Evolutionary conservation across 2,797 vertebrate species (phyloP), one percentile per base, ranked within the genome.

Genomic region (Smutsia temminckii): DNA sequence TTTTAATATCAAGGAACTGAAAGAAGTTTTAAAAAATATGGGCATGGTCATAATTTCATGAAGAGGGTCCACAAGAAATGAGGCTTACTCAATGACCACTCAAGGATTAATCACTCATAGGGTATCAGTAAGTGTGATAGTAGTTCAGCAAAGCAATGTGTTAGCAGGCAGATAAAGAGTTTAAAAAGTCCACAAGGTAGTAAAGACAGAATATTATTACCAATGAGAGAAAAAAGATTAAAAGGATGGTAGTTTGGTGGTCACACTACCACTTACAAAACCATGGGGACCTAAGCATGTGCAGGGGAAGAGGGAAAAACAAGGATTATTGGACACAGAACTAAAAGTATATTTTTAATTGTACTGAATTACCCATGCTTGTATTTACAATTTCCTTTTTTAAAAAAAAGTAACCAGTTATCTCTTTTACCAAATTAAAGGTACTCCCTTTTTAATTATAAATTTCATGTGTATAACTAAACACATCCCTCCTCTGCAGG

Each of bases 381-480:
- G 6, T 40, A 21, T 80, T 81, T 85, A 21, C 16, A 74, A 46
- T 91, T 93, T 88, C 69, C 34, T 87, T 74, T 81, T 27, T 13
- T 11, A 2, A 64, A 74, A 79, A 64, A 75, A 74, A 23, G 18
- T 8, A 55, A 72, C 37, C 83, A 37, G 12, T 57, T 13, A 68
- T 16, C 80, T 93, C 49, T 87, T 86, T 74, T 63, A 89, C 37
- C 75, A 89, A 68, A 29, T 83, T 86, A 78, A 77, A 96, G 71
- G 68, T 90, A 85, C 8, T 85, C 20, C 29, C 9, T 63, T 91
- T 75, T 85, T 61, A 90, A 90, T 78, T 49, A 66, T 80, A 87
- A 68, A 18, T 71, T 96, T 89, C 37, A 84, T 27, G 37, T 29
- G 37, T 81, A 85, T 80, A 69, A 95, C 37, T 14, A 64, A 96